phyloP scores from a whole-genome alignment of 2,113 vertebrate species.

The Diphyllodes magnificus region DNA sequence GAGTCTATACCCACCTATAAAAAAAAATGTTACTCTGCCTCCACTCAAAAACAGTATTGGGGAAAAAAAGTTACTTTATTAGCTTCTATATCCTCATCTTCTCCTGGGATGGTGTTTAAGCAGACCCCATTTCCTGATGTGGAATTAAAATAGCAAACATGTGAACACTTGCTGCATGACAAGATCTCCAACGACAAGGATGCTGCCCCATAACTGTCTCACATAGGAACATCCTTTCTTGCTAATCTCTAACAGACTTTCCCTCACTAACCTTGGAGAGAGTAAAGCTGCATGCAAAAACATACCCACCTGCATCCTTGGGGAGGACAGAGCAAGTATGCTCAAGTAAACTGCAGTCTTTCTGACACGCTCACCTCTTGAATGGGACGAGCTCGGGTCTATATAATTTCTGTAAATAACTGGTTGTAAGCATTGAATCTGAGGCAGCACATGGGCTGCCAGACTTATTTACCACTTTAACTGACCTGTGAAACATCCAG shows the following conservation, averaged over 20 bases:
- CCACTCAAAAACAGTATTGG: neutral
- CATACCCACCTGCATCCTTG: neutral
- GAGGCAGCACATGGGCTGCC: accelerated
- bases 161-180: neutral
- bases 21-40: neutral
- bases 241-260: neutral
- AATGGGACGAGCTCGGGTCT: accelerated
- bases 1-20: neutral
- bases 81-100: neutral
- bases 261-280: neutral
- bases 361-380: neutral
- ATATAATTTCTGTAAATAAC: accelerated
- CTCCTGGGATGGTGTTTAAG: neutral
- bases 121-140: neutral
- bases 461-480: neutral
- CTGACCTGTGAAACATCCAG: neutral
- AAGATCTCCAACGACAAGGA: neutral
- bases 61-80: neutral
- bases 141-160: neutral
- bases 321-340: accelerated
- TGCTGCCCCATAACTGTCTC: neutral
- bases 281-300: neutral
- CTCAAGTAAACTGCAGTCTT: neutral
- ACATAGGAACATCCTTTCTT: neutral
- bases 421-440: accelerated